Evolutionary conservation across 2,797 vertebrate genomes (phyloP), one percentile per base, ranked within the genome.

Genomic region (Sebastes minor): DNA sequence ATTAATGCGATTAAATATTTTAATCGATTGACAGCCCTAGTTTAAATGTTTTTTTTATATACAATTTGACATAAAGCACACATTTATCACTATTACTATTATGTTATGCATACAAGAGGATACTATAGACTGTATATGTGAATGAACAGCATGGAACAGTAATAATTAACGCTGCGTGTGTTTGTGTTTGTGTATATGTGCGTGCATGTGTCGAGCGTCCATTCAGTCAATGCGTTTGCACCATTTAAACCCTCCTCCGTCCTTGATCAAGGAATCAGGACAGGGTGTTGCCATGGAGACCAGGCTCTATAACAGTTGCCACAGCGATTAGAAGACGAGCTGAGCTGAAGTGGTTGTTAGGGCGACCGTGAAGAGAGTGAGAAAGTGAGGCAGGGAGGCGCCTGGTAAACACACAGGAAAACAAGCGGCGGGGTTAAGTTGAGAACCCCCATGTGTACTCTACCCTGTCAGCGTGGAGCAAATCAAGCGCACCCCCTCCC

Each of bases 281-380:
- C 90, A 86, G 84, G 87, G 89, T 86, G 95, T 95, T 95, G 88
- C 95, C 90, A 96, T 95, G 93, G 94, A 93, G 90, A 96, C 93
- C 82, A 83, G 71, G 93, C 92, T 95, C 93, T 84, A 82, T 94
- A 93, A 94, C 89, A 89, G 95, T 96, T 95, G 93, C 95, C 94
- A 95, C 82, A 94, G 95, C 81, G 85, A 94, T 92, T 80, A 91
- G 88, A 87, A 87, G 92, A 73, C 88, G 85, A 89, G 90, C 84
- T 60, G 76, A 91, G 88, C 91, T 91, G 91, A 91, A 92, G 90
- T 77, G 91, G 94, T 95, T 96, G 95, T 95, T 93, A 93, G 69
- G 90, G 91, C 61, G 87, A 94, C 91, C 16, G 38, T 23, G 72
- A 74, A 81, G 83, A 75, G 78, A 90, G 88, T n/a, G 83, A 87